Percentiles rank a stretch among this genome's conserved stretches.
These are phyloP conservation scores for Distichodus sexfasciatus DNA, from an alignment of 2,797 vertebrate species.

Conservation along the genomic window DNA sequence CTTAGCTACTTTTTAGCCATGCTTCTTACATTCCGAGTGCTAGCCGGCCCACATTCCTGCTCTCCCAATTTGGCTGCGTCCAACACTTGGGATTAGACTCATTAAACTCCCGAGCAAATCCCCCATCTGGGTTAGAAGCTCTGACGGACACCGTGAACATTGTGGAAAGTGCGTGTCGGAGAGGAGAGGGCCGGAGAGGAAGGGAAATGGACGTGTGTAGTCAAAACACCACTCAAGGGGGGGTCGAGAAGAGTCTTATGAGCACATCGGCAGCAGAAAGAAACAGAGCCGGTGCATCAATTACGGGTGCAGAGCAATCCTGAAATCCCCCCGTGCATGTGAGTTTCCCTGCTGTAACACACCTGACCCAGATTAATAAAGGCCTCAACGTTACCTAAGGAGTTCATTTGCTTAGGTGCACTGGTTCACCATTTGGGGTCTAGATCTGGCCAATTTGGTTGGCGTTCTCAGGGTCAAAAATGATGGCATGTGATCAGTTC, in stretches of 20 bases:
- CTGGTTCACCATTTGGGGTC: no score
- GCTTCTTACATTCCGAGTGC: constrained; percentile 69
- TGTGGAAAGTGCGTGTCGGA: constrained; percentile 77
- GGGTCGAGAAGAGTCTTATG: constrained; percentile 45
- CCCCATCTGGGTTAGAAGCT: constrained; percentile 75
- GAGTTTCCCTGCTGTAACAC: no score
- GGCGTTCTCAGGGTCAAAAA: no score
- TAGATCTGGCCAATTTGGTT: no score
- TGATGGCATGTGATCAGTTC: no score
- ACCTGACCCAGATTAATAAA: no score
- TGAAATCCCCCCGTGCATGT: no score
- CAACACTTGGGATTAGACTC: constrained; percentile 80
- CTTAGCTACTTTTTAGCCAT: constrained; percentile 61
- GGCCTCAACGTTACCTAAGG: no score
- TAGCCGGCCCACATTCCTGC: constrained; percentile 72
- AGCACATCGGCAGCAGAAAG: background rate
- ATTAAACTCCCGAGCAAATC: constrained; percentile 82
- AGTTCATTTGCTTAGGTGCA: no score
- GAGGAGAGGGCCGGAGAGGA: constrained; percentile 65
- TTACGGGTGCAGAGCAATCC: background rate
- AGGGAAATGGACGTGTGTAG: constrained; percentile 62
- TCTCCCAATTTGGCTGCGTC: constrained; percentile 75
- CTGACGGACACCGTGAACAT: constrained; percentile 81
- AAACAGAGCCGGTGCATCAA: background rate
- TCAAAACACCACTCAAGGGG: constrained; percentile 69